These are phyloP conservation scores for Pangasius larnaudii DNA, from an alignment of 2,797 vertebrate genomes.

Conservation along the genomic window DNA sequence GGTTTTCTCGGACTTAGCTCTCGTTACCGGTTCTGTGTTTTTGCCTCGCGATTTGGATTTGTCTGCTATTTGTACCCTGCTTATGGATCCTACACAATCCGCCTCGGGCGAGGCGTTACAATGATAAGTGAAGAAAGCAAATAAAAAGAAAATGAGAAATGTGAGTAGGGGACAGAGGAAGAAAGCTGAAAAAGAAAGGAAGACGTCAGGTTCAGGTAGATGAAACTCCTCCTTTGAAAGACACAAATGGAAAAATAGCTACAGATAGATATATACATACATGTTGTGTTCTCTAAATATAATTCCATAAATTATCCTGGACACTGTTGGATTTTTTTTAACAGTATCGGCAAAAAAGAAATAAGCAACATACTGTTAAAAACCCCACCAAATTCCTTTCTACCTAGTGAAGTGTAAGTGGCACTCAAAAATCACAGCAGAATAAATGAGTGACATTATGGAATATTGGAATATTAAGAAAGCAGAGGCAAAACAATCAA, in stretches of 20 bases:
- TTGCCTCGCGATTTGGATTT: no score
- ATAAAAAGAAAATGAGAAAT: neutral
- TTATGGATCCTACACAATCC: no score
- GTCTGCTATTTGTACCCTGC: no score
- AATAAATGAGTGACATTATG: neutral
- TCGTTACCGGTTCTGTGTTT: no score
- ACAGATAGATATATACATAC: neutral
- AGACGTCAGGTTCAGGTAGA: neutral
- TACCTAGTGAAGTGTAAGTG: neutral
- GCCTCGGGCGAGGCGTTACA: no score
- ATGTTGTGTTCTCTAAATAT: neutral
- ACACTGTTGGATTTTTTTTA: neutral
- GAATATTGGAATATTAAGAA: neutral
- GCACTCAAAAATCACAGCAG: neutral
- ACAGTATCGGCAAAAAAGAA: neutral
- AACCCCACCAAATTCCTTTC: neutral
- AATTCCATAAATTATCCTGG: neutral
- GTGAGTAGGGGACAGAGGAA: neutral
- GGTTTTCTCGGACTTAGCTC: no score
- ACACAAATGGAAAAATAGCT: neutral
- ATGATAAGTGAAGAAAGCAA: neutral
- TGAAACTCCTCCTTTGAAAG: neutral
- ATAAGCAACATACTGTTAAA: neutral
- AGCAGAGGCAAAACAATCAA: neutral
- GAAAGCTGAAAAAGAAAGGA: neutral